Base-by-base conservation (phyloP, 92 coral and sea anemone species). In the Siderastrea radians region DNA sequence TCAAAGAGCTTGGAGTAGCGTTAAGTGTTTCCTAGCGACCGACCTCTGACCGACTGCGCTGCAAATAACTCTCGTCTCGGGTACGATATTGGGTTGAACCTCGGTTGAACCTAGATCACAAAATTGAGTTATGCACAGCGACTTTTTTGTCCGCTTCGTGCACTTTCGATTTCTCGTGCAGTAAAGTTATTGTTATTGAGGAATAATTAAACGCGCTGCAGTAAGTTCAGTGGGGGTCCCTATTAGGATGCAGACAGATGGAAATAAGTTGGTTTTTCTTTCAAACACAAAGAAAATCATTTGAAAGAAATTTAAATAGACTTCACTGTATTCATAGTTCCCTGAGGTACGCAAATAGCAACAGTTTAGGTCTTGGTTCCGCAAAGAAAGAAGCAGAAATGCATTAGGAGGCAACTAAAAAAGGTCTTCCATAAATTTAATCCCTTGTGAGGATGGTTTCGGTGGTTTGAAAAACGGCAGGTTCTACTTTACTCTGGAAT, bases 201-300 rank as follows among this genome's bases (percentile, higher is more conserved):
- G 43, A 50, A 59, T 68, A 43, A 67, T 81, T 55, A 68, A 68
- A 57, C 55, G 44, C 43, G 54, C 67, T 75, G 53, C 48, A 12
- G 14, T 54, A 6, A 49, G 4, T 48, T 49, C 54, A 49, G 57
- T 8, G 8, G 85, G 75, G 53, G 76, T 81, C 76, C 76, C 66
- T 66, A 59, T 44, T 70, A 12, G 49, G 43, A 15, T 16, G 17
- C 26, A 64, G 61, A 66, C 84, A 43, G 59, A 80, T 66, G 46
- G 60, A 78, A 78, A 78, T 78, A 43, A 68, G 4, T 54, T 10
- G 45, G 57, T 46, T 77, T 77, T 57, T 44, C 46, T n/a, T 48
- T 48, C 44, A 66, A 77, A 66, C 72, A 77, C 77, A 76, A 85
- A 52, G 77, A 65, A 84, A 84, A n/a, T 68, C 45, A 51, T 77